These are phyloP conservation scores for Pemphigus obesinymphae DNA, from an alignment of 1,140 invertebrate species.

Conservation along the genomic window DNA sequence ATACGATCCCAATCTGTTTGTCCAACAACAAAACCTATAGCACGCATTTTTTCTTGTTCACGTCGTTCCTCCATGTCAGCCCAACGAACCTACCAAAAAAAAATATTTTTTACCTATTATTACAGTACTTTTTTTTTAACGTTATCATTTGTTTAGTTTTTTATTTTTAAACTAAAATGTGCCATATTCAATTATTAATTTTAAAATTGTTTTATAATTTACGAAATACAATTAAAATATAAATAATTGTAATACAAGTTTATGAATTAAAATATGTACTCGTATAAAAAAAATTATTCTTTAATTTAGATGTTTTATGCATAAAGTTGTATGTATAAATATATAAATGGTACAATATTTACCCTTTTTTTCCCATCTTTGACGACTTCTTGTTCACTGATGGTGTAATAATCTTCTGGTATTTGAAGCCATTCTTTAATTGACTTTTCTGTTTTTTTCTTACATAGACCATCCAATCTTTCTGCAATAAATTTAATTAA, in stretches of 20 bases:
- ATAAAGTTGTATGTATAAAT: no score
- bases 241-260: neutral
- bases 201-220: neutral
- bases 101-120: neutral
- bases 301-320: no score
- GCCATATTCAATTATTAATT: no score
- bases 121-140: no score
- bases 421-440: slow-evolving; percentile 89
- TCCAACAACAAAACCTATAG: slow-evolving; percentile 91
- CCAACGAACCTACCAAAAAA: slow-evolving; percentile 76
- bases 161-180: no score
- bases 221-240: neutral
- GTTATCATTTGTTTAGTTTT: no score
- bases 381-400: neutral
- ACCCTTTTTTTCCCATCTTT: slow-evolving; percentile 36
- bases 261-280: neutral
- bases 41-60: slow-evolving; percentile 82
- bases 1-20: slow-evolving; percentile 91
- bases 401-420: slow-evolving; percentile 66
- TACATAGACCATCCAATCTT: slow-evolving; percentile 75
- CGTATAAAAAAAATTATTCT: neutral
- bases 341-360: neutral
- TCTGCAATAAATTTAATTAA: slow-evolving; percentile 59
- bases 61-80: slow-evolving; percentile 92
- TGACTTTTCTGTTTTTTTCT: slow-evolving; percentile 57